Conservation (phyloP, 1,140 invertebrate species). For the Triops cancriformis region DNA sequence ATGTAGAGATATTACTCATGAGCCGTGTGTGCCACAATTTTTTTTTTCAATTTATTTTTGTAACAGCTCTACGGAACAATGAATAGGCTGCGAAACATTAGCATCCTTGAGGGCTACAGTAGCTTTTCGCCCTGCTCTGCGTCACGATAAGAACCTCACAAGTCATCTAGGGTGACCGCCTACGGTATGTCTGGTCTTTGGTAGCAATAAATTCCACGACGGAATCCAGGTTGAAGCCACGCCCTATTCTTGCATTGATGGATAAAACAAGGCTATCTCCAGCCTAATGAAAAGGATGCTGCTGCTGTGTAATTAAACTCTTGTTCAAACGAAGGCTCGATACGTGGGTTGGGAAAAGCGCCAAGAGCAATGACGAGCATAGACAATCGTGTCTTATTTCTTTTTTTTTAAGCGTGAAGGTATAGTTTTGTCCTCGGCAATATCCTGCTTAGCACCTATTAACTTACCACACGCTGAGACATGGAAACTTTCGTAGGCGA, state of each 20-base stretch:
- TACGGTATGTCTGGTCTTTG: neutral
- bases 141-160: neutral
- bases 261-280: neutral
- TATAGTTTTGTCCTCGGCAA: neutral
- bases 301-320: slow-evolving; percentile 2
- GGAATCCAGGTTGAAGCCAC: neutral
- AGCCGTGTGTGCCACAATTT: neutral
- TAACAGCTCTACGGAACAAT: neutral
- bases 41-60: slow-evolving; percentile 1
- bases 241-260: neutral
- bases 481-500: neutral
- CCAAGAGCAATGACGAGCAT: neutral
- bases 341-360: neutral
- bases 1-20: slow-evolving; percentile 14
- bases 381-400: neutral
- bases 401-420: neutral
- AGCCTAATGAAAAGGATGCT: neutral
- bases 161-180: neutral
- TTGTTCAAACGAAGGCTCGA: neutral
- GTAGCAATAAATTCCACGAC: neutral
- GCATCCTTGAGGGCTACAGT: neutral
- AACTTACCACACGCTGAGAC: neutral
- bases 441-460: neutral
- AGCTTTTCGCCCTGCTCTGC: too few species aligned
- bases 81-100: neutral